phyloP scores from a whole-genome alignment of 2,888 invertebrate genomes.

The Eristalis intricaria region DNA sequence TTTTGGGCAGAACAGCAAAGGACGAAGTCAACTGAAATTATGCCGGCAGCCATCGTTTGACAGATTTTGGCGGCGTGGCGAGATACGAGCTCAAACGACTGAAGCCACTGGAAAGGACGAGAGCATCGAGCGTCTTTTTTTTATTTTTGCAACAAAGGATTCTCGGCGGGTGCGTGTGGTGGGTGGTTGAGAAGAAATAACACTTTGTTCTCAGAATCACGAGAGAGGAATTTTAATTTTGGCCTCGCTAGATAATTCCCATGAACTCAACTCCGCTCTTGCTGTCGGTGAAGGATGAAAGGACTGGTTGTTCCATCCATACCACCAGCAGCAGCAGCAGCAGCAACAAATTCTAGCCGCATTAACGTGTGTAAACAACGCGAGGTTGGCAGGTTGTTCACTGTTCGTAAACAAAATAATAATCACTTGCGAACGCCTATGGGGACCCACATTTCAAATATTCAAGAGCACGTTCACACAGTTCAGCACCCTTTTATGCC shows the following conservation, averaged over 20 bases:
- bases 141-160: slow-evolving; percentile 14
- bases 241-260: not conserved
- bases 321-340: not conserved
- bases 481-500: slow-evolving; percentile 44
- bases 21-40: slow-evolving; percentile 23
- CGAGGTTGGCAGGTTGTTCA: slow-evolving; percentile 6
- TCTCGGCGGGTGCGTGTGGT: not conserved
- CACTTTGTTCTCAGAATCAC: not conserved
- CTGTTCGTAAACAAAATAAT: slow-evolving; percentile 49
- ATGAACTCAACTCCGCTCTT: not conserved
- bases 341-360: not conserved
- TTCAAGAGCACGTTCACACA: slow-evolving; percentile 57
- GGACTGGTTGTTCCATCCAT: not conserved
- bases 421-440: slow-evolving; percentile 40
- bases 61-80: not conserved
- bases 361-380: slow-evolving; percentile 19
- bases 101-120: not conserved
- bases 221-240: slow-evolving; percentile 18
- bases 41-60: slow-evolving; percentile 23
- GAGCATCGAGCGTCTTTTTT: not conserved
- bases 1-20: not conserved
- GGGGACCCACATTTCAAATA: slow-evolving; percentile 44
- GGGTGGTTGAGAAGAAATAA: not conserved
- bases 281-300: slow-evolving; percentile 24
- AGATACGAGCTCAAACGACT: not conserved